Evolutionary conservation across 1,140 invertebrate genomes (phyloP), one percentile per base, ranked within the genome.

Genomic region (Penaeus chinensis): DNA sequence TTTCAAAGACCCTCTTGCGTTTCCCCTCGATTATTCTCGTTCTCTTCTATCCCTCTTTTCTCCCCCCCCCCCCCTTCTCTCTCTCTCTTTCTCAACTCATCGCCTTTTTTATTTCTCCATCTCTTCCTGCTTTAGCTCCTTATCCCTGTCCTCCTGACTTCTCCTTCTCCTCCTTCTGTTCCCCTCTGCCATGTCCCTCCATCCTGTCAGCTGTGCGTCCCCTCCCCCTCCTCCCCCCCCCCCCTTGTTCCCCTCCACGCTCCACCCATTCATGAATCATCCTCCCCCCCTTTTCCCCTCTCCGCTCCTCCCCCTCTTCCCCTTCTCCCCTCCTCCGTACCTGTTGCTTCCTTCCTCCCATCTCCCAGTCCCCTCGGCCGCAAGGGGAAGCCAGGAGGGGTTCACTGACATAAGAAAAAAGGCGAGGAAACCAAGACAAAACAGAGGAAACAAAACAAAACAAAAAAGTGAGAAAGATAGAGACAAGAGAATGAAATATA

Each of bases 1-100:
- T 22, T 60, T 60, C 47, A 37, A 54, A 66, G 24, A 24, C 54
- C 27, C 54, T 60, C 69, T 20, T 27, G n/a, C 32, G 61, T 63
- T 37, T 24, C 82, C 82, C 82, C 32, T 61, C 69, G 66, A 20
- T 32, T 71, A 32, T 63, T 32, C 42, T 65, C 61, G 24, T 24
- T 20, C 42, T 61, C 22, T 27, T 27, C 79, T 32, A 13, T n/a
- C 42, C 32, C 10, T 27, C 20, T 42, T 10, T 16, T 63, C 13
- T 10, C 7, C n/a, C 37, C 11, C 24, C 3, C 37, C 20, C 11
- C 18, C 81, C 3, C 32, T 22, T 24, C 27, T 63, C 47, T 24
- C 47, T 47, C 42, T n/a, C 27, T 24, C 16, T 18, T 4, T 0
- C 20, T 24, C 80, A 8, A 16, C 3, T 27, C n/a, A 27, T 61